These are phyloP conservation scores for Anthopleura sola DNA, from an alignment of 64 coral and sea anemone species.

Conservation along the genomic window DNA sequence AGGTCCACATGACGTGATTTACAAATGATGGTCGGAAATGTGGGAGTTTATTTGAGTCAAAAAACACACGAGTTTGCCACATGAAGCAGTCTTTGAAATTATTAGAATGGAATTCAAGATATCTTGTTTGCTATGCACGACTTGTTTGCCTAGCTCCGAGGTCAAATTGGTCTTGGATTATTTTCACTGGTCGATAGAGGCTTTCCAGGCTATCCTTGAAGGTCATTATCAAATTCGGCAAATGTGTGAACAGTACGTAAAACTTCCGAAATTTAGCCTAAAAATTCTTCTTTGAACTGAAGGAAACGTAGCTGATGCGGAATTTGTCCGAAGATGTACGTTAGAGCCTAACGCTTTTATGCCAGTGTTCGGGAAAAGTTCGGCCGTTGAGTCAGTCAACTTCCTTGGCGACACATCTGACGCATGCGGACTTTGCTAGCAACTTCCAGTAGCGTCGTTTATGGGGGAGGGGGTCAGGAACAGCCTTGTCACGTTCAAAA, in stretches of 20 bases:
- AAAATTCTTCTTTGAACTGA: background rate
- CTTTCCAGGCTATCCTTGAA: too few relatives aligned
- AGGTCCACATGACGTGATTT: too few relatives aligned
- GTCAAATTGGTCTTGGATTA: background rate
- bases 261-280: background rate
- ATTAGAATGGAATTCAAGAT: background rate
- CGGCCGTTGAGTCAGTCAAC: background rate
- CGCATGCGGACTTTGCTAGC: background rate
- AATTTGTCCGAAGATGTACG: background rate
- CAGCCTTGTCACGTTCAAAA: background rate
- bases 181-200: background rate
- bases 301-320: background rate
- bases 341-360: background rate
- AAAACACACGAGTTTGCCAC: too few relatives aligned
- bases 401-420: background rate
- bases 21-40: too few relatives aligned
- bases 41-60: too few relatives aligned
- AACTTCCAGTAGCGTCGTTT: background rate
- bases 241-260: background rate
- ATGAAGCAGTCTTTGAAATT: too few relatives aligned
- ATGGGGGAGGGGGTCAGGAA: background rate
- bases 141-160: background rate
- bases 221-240: too few relatives aligned
- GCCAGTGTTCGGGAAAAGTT: background rate
- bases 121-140: background rate